Percentiles rank a stretch among this genome's conserved stretches.
These are phyloP conservation scores for Otocyon megalotis DNA, from an alignment of 2,113 vertebrate genomes.

Conservation along the genomic window DNA sequence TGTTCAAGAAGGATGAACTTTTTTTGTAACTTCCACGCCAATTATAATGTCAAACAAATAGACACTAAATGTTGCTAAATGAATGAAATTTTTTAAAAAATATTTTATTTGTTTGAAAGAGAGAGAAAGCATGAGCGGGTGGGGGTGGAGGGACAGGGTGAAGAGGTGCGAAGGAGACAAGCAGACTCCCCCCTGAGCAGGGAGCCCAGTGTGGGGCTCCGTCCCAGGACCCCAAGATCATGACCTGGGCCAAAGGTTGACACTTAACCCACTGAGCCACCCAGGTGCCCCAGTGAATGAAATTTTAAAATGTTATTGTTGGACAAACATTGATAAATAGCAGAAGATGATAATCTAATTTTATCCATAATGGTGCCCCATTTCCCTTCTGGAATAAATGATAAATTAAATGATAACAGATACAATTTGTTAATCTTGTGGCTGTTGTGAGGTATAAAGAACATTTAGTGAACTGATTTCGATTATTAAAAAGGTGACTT, in stretches of 20 bases:
- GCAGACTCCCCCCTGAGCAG: neutral
- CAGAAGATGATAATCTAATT: neutral
- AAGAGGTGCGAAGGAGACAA: neutral
- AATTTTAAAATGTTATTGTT: neutral
- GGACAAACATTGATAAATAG: neutral
- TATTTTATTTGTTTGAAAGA: neutral
- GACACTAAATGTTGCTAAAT: neutral
- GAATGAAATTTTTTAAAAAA: neutral
- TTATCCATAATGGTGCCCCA: neutral
- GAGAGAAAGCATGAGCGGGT: neutral
- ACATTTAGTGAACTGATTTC: neutral
- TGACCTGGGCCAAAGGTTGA: neutral
- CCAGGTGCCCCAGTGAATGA: neutral
- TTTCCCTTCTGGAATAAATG: neutral
- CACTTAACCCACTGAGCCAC: neutral
- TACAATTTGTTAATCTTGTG: neutral
- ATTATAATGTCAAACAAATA: neutral
- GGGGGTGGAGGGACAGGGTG: too few relatives aligned
- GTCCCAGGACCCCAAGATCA: neutral
- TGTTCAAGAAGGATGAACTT: neutral
- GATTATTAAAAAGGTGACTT: neutral
- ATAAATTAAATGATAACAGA: neutral
- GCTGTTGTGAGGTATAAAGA: neutral
- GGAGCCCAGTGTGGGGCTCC: neutral
- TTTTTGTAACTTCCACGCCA: neutral